phyloP scores from a whole-genome alignment of 2,888 invertebrate species.

The Sycophila texana region DNA sequence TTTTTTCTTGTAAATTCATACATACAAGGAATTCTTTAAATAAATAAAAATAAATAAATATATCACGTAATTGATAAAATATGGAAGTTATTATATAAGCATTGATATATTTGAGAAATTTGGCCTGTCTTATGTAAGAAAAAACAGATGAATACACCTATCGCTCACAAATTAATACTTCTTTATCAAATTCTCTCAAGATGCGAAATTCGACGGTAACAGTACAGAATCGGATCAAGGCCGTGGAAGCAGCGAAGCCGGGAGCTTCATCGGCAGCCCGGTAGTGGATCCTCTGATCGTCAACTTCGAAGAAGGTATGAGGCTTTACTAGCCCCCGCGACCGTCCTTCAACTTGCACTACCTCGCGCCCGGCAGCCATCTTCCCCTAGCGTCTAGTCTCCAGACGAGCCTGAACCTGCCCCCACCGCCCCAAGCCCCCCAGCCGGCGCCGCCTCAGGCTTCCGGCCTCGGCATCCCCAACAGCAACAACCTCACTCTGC shows the following conservation, averaged over 20 bases:
- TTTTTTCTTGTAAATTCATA: no score
- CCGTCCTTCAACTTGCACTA: conserved; percentile 75
- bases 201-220: conserved; percentile 71
- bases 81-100: no score
- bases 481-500: conserved; percentile 66
- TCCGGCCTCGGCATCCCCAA: conserved; percentile 64
- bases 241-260: conserved; percentile 72
- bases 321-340: conserved; percentile 81
- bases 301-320: conserved; percentile 90
- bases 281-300: conserved; percentile 85
- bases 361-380: conserved; percentile 73
- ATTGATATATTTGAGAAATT: no score
- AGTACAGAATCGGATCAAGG: conserved; percentile 72
- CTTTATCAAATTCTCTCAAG: conserved; percentile 49
- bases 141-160: no score
- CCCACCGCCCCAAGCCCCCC: conserved; percentile 12
- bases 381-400: conserved; percentile 70
- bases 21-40: no score
- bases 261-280: conserved; percentile 74
- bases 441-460: conserved; percentile 62
- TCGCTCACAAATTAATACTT: no score
- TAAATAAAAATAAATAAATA: no score
- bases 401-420: conserved; percentile 71
- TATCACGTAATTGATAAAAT: no score
- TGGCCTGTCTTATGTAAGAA: no score